Conservation (phyloP, 2,113 vertebrate genomes). For the Cariama cristata region DNA sequence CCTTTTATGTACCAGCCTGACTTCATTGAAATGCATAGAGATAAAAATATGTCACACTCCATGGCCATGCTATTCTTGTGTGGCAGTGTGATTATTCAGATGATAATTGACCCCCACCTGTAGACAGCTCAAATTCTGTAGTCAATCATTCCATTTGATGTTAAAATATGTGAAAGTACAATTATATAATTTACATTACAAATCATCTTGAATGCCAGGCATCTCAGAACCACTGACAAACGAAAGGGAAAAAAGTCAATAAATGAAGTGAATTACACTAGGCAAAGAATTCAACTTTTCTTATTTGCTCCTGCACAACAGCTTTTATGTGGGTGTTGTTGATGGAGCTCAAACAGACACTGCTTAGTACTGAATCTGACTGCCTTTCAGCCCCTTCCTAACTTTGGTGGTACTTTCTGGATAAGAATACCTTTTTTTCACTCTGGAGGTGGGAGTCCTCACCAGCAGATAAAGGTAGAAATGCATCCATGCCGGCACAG, state of each 20-base stretch:
- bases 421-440: not conserved
- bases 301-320: conserved; percentile 70
- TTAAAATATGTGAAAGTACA: conserved; percentile 95
- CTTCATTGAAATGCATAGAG: conserved; percentile 99
- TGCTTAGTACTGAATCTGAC: conserved; percentile 19
- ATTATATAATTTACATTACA: conserved; percentile 99
- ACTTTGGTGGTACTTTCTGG: conserved; percentile 2
- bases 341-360: conserved; percentile 40
- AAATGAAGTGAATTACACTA: conserved; percentile 91
- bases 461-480: not conserved
- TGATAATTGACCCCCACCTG: conserved; percentile 99
- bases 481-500: not conserved
- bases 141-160: conserved; percentile 97
- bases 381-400: conserved; percentile 34
- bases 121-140: conserved; percentile 93
- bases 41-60: conserved; percentile 99
- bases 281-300: conserved; percentile 83
- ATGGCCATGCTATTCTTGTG: conserved; percentile 88
- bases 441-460: not conserved
- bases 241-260: conserved; percentile 79
- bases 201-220: conserved; percentile 97
- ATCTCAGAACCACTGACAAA: conserved; percentile 86
- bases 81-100: conserved; percentile 96
- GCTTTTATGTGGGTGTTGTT: conserved; percentile 71
- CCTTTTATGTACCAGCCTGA: conserved; percentile 99